phyloP scores from a whole-genome alignment of 1,140 invertebrate genomes.

The Drosophila busckii region DNA sequence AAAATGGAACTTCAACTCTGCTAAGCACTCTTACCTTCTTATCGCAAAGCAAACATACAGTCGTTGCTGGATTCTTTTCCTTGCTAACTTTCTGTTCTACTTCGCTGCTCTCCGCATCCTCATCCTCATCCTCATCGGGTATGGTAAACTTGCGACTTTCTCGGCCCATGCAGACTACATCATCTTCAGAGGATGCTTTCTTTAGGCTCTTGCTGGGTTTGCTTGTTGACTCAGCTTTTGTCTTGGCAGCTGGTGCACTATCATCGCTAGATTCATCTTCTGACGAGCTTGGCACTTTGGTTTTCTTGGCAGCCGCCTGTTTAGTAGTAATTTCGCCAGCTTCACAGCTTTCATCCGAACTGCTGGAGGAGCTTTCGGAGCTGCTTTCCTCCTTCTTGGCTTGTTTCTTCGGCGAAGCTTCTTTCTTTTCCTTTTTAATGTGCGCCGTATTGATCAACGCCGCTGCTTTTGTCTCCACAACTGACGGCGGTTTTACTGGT shows the following conservation, averaged over 20 bases:
- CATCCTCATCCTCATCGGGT: conserved; percentile 45
- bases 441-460: neutral
- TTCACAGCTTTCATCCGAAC: conserved; percentile 44
- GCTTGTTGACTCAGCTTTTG: neutral
- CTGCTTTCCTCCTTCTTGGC: conserved; percentile 16
- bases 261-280: too few relatives aligned
- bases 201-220: conserved; percentile 29
- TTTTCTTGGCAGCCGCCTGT: neutral
- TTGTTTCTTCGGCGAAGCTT: conserved; percentile 3
- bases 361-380: conserved; percentile 42
- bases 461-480: neutral
- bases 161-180: conserved; percentile 60
- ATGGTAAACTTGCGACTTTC: conserved; percentile 46
- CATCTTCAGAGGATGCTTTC: conserved; percentile 39
- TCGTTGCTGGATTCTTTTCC: conserved; percentile 12
- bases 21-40: conserved; percentile 35
- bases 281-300: neutral
- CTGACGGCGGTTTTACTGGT: neutral
- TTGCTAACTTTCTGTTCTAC: conserved; percentile 11
- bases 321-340: conserved; percentile 44
- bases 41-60: conserved; percentile 44
- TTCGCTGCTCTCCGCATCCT: neutral
- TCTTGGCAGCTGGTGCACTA: conserved; percentile 1
- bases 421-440: conserved; percentile 27
- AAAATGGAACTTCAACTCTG: neutral